Conservation (phyloP, 1,140 invertebrate genomes). For the Hycleus cichorii region DNA sequence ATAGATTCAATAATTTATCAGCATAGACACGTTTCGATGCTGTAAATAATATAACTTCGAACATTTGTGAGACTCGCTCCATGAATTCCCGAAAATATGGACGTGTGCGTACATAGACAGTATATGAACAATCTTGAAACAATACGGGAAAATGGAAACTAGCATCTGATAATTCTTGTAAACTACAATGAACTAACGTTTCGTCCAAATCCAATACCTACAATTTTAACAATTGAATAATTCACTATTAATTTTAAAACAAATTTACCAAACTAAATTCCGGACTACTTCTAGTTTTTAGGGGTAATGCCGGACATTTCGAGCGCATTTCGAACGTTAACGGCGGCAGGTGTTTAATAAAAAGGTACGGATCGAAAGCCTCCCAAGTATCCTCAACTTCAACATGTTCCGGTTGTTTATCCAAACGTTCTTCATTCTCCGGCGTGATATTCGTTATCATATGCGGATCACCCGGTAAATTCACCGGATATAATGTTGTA, state of each 20-base stretch:
- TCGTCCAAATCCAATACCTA: conserved; percentile 63
- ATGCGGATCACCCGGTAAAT: conserved; percentile 17
- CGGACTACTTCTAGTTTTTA: conserved; percentile 88
- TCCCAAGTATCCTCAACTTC: conserved; percentile 62
- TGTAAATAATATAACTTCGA: conserved; percentile 95
- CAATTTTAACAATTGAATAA: no score
- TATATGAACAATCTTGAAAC: conserved; percentile 71
- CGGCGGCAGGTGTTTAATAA: conserved; percentile 89
- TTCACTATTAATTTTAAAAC: conserved; percentile 34
- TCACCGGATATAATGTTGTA: conserved; percentile 31
- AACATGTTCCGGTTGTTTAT: conserved; percentile 45
- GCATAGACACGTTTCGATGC: conserved; percentile 95
- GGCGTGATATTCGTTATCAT: conserved; percentile 32
- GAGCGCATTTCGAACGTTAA: conserved; percentile 78
- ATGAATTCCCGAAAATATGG: conserved; percentile 90
- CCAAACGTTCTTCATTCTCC: conserved; percentile 43
- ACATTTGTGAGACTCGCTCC: conserved; percentile 76
- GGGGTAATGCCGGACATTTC: conserved; percentile 80
- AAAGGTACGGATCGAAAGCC: conserved; percentile 81
- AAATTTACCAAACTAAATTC: conserved; percentile 79
- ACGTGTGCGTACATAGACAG: conserved; percentile 86
- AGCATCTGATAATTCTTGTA: conserved; percentile 86
- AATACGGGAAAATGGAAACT: conserved; percentile 90
- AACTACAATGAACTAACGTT: conserved; percentile 91
- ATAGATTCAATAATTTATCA: conserved; percentile 85